A percentile compares a stretch with the other conserved stretches of the same genome.
Conservation (phyloP, 2,113 vertebrate genomes). For the Collichthys lucidus region DNA sequence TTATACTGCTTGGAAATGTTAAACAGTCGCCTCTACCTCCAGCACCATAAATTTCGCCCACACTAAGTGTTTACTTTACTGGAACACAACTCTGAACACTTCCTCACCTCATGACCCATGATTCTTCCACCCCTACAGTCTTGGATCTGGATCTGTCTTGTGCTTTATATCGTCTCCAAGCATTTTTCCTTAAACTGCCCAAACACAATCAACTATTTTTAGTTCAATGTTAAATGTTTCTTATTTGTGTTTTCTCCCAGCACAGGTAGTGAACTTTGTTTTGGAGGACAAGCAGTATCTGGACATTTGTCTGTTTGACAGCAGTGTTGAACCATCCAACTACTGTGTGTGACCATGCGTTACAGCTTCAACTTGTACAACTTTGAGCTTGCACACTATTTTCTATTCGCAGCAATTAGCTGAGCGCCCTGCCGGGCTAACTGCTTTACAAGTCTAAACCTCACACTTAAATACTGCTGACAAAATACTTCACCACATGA, state of each 20-base stretch:
- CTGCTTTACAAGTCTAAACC: constrained; percentile 26
- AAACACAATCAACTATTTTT: background rate
- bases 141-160: too few relatives aligned
- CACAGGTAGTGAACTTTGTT: background rate
- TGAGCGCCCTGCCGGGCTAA: constrained; percentile 23
- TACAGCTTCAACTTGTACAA: constrained; percentile 35
- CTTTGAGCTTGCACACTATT: constrained; percentile 12
- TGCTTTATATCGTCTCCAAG: background rate
- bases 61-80: background rate
- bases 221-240: background rate
- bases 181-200: background rate
- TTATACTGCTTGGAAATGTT: background rate
- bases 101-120: background rate
- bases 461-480: constrained; percentile 21
- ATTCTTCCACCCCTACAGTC: background rate
- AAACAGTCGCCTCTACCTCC: background rate
- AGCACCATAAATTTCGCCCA: background rate
- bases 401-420: constrained; percentile 40
- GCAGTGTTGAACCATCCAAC: constrained; percentile 13
- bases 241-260: background rate
- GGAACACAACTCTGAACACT: background rate
- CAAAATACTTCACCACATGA: constrained; percentile 35
- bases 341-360: constrained; percentile 20
- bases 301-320: constrained; percentile 27
- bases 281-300: constrained; percentile 4